Evolutionary conservation across 2,797 vertebrate genomes (phyloP), one percentile per base, ranked within the genome.

Genomic region (Mus spretus): DNA sequence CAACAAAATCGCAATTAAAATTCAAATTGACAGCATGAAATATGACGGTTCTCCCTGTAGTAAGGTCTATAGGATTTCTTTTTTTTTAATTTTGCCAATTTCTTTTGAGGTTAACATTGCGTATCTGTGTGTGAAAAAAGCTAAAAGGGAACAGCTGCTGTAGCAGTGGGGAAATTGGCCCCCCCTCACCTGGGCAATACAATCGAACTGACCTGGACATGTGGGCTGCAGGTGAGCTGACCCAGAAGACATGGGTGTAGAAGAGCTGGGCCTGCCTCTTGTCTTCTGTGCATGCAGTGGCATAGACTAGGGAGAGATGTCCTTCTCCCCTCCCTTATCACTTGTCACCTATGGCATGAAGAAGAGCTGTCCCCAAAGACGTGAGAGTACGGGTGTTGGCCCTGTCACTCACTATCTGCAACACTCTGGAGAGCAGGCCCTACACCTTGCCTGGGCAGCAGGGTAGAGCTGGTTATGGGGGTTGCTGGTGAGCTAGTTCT

Each of bases 1-100:
- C 14, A 91, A 88, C 19, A 84, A 79, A 90, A 90, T 84, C 89
- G 37, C 80, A 87, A 96, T 72, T 96, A 89, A 97, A 97, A 93
- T 90, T 90, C 92, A 57, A 37, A 70, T 74, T 67, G 40, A 83
- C 28, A 44, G 70, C 63, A n/a, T 83, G 78, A 94, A 97, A 91
- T 97, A 93, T 96, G 92, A 94, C 93, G 63, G 88, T 95, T 92
- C 65, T 94, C 87, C 90, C 86, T 59, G 15, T 84, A 37, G 47
- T 81, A 78, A 93, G 26, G 95, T 40, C 19, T 88, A 89, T 15
- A 93, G 74, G 44, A 47, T 55, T 55, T 55, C 57, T 90, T 22
- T 78, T 79, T 85, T 89, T 6, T 59, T 40, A 40, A 90, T 63
- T 63, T 83, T 92, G 0, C 93, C 31, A n/a, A 19, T 57, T 92